Conservation (phyloP, 2,113 vertebrate species). For the Oreocharis arfaki region DNA sequence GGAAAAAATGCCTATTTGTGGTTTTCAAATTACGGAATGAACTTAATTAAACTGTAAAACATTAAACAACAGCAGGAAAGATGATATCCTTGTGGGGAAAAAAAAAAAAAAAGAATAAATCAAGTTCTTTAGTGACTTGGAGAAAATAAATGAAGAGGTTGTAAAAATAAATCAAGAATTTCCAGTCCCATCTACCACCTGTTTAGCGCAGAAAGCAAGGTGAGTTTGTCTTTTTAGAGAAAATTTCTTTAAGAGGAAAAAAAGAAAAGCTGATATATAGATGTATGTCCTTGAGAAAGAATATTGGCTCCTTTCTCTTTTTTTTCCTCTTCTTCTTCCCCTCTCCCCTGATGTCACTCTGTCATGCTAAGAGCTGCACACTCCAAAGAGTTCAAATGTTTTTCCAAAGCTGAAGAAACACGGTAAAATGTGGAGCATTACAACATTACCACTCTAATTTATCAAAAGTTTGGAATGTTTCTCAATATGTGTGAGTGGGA, state of each 20-base stretch:
- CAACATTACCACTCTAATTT: neutral
- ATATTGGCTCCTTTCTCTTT: neutral
- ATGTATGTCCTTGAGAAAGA: neutral
- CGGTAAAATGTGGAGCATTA: neutral
- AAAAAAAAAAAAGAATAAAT: neutral
- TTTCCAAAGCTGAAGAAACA: neutral
- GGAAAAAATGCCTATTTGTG: neutral
- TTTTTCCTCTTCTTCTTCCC: neutral
- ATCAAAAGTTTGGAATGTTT: slow-evolving; percentile 24
- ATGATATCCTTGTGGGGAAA: neutral
- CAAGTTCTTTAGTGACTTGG: slow-evolving; percentile 1
- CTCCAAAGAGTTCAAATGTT: neutral
- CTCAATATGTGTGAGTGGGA: neutral
- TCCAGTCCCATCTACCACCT: neutral
- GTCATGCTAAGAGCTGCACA: neutral
- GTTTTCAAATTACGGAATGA: slow-evolving; percentile 57
- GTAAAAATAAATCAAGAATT: slow-evolving; percentile 57
- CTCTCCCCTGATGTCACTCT: neutral
- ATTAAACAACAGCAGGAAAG: slow-evolving; percentile 54
- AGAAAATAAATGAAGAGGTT: slow-evolving; percentile 50
- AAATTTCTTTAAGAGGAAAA: neutral
- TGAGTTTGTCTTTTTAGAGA: neutral
- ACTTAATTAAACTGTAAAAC: slow-evolving; percentile 67
- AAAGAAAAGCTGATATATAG: neutral
- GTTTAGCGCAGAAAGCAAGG: neutral